A percentile compares a stretch with the other conserved stretches of the same genome.
phyloP scores from a whole-genome alignment of 2,113 vertebrate genomes.

The Lepus timidus region DNA sequence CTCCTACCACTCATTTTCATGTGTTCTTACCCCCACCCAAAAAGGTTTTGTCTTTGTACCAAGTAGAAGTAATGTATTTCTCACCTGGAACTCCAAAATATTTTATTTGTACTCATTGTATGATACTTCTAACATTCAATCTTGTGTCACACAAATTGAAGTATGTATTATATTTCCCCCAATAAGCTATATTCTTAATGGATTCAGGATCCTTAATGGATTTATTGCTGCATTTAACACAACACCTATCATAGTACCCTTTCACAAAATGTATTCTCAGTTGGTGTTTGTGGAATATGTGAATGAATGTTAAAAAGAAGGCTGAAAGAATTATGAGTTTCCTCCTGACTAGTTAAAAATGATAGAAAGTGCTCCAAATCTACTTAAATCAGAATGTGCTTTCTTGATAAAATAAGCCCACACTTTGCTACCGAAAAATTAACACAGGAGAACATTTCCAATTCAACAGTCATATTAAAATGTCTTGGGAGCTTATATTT shows the following conservation, averaged over 20 bases:
- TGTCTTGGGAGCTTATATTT: slow-evolving; percentile 75
- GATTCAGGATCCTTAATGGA: not conserved
- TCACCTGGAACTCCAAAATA: not conserved
- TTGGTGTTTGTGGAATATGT: slow-evolving; percentile 25
- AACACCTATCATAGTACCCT: not conserved
- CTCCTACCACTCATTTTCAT: not conserved
- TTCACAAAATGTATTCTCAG: slow-evolving; percentile 27
- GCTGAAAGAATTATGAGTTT: slow-evolving; percentile 33
- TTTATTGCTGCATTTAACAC: not conserved
- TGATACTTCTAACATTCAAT: not conserved
- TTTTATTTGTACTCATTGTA: slow-evolving; percentile 2
- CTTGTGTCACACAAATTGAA: not conserved
- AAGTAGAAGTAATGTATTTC: not conserved
- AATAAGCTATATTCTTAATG: slow-evolving; percentile 16
- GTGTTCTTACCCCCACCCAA: not conserved
- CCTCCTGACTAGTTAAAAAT: slow-evolving; percentile 48
- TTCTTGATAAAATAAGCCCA: slow-evolving; percentile 64
- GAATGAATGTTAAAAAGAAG: slow-evolving; percentile 57
- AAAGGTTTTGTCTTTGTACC: not conserved
- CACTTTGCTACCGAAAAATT: slow-evolving; percentile 65
- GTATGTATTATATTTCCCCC: slow-evolving; percentile 9
- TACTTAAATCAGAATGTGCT: slow-evolving; percentile 17
- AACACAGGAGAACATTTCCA: slow-evolving; percentile 70
- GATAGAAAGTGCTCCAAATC: slow-evolving; percentile 1
- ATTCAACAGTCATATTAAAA: slow-evolving; percentile 65